Base-by-base conservation (phyloP, 53 echinoderm and acorn worm species). In the Echinometra lucunter region DNA sequence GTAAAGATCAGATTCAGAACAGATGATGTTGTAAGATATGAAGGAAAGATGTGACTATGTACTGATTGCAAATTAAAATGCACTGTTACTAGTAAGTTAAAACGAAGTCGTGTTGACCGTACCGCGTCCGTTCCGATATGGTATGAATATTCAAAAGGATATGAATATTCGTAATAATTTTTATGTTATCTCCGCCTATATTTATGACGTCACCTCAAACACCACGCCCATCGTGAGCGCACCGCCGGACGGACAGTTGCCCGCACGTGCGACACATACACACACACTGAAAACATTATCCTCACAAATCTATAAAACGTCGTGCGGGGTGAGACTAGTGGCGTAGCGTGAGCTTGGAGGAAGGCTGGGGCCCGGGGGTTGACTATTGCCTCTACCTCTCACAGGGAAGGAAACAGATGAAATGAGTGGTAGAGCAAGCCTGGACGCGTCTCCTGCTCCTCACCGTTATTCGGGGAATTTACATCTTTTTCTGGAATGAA, bases 151-250 rank as follows among this genome's bases (percentile, higher is more conserved):
- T 53, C 53, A 53, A 53, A n/a, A n/a, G n/a, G n/a, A n/a, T n/a
- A n/a, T n/a, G n/a, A n/a, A n/a, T n/a, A n/a, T n/a, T n/a, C n/a
- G n/a, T n/a, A n/a, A n/a, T n/a, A n/a, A n/a, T n/a, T n/a, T n/a
- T n/a, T 53, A 53, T 6, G 4, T 38, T 40, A 78, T 40, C 78
- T 78, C 78, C 78, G 78, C 78, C 78, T 12, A 78, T 42, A 38
- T 78, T 15, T 16, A 40, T 18, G 38, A 78, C 78, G 78, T 78
- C 78, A 78, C 78, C 42, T 38, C 6, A 78, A 38, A 40, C 42
- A 42, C 78, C 78, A 78, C 78, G 78, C 78, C 78, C 78, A 40
- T 30, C 72, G 32, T n/a, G n/a, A n/a, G n/a, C 56, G 56, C 13
- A 56, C 7, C 7, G 56, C 13, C 8, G 13, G 56, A 4, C 23